A percentile compares a stretch with the other conserved stretches of the same genome.
phyloP scores from a whole-genome alignment of 2,113 vertebrate genomes.

The Athene cunicularia region DNA sequence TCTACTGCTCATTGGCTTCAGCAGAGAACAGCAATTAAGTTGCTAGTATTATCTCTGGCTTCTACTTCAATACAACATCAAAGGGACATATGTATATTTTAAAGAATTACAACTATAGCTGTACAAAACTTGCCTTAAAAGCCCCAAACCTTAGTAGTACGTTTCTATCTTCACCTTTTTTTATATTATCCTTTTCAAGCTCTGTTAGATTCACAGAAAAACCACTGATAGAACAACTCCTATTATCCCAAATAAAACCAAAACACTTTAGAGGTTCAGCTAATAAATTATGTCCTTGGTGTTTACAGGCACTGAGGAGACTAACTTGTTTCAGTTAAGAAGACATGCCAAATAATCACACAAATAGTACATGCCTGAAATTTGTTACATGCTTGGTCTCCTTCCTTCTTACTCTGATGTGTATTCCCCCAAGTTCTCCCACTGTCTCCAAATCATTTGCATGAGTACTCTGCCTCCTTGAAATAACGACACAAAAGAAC shows the following conservation, averaged over 20 bases:
- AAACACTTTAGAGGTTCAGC: not conserved
- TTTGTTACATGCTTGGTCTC: constrained; percentile 14
- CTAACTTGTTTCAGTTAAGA: not conserved
- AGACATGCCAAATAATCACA: constrained; percentile 17
- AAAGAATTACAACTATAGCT: constrained; percentile 24
- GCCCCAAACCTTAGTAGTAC: not conserved
- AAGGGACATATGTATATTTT: constrained; percentile 59
- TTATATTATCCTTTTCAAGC: not conserved
- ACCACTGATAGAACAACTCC: not conserved
- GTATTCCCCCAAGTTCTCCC: constrained; percentile 11
- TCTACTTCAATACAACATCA: constrained; percentile 41
- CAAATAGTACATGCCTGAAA: not conserved
- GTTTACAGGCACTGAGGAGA: not conserved
- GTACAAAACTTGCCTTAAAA: constrained; percentile 36
- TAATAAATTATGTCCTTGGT: not conserved
- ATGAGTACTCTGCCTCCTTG: not conserved
- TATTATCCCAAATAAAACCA: constrained; percentile 33
- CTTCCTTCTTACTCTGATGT: not conserved
- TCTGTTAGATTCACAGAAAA: constrained; percentile 14
- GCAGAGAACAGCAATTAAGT: not conserved
- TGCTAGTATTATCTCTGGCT: constrained; percentile 10
- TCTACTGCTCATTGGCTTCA: constrained; percentile 37
- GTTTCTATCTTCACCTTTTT: constrained; percentile 22
- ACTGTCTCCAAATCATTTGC: not conserved
- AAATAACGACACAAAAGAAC: not conserved